These are phyloP conservation scores for Proisotoma minuta DNA, from an alignment of 2,888 invertebrate genomes.

Conservation along the genomic window DNA sequence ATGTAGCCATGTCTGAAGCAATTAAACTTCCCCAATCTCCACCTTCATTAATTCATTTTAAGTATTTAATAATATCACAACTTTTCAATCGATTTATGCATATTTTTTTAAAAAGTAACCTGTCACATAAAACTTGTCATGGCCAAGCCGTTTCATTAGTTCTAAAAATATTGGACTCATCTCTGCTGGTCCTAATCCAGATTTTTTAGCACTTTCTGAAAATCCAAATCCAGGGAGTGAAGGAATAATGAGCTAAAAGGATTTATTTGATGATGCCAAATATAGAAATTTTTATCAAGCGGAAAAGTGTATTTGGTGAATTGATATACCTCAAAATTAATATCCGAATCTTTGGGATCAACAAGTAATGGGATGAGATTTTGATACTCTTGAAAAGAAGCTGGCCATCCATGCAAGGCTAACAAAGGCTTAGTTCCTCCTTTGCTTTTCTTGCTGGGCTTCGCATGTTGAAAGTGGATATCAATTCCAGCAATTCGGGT, in stretches of 20 bases:
- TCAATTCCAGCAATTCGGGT: conserved; percentile 72
- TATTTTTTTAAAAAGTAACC: too few relatives aligned
- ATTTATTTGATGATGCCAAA: background rate
- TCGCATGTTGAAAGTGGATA: conserved; percentile 70
- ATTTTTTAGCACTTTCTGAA: conserved; percentile 53
- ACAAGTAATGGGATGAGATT: conserved; percentile 51
- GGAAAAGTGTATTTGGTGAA: background rate
- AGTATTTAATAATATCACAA: too few relatives aligned
- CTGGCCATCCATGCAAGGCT: conserved; percentile 46
- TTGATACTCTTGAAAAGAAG: conserved; percentile 43
- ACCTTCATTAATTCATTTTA: too few relatives aligned
- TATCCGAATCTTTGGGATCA: conserved; percentile 56
- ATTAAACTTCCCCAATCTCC: conserved; percentile 57
- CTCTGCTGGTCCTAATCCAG: conserved; percentile 49
- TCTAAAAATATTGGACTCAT: conserved; percentile 49
- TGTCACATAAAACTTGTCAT: conserved; percentile 52
- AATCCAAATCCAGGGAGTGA: conserved; percentile 58
- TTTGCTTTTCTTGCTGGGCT: conserved; percentile 52
- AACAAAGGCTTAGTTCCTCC: conserved; percentile 36
- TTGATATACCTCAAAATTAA: conserved; percentile 52
- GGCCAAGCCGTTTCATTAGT: conserved; percentile 54
- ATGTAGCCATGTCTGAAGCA: conserved; percentile 50
- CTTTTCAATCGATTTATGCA: too few relatives aligned
- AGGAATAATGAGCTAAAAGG: conserved; percentile 51
- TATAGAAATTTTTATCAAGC: background rate